A percentile compares a stretch with the other conserved stretches of the same genome.
Evolutionary conservation across 2,113 vertebrate genomes (phyloP).

Genomic region (Xiphorhynchus elegans): DNA sequence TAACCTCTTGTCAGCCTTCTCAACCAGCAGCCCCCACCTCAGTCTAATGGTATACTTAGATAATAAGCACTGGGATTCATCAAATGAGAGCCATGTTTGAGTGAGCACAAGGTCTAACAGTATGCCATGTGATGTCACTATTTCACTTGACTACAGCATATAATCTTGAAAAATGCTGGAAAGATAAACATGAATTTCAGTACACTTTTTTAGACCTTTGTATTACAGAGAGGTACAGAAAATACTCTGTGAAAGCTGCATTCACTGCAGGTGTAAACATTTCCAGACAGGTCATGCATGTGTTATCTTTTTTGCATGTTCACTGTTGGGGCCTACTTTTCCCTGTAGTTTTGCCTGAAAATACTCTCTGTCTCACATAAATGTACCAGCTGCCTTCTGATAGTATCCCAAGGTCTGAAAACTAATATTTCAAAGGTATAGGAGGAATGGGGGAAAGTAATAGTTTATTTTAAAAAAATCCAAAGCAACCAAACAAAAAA

Average conservation of each 20-base stretch:
- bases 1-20: not conserved
- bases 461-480: not conserved
- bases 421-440: accelerated
- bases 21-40: not conserved
- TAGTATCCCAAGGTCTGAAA: not conserved
- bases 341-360: not conserved
- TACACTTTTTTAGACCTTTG: not conserved
- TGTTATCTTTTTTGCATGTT: not conserved
- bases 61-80: not conserved
- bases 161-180: not conserved
- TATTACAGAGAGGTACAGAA: not conserved
- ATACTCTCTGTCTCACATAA: not conserved
- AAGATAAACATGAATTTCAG: not conserved
- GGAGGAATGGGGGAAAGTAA: not conserved
- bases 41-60: accelerated
- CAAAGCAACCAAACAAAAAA: not conserved
- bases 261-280: not conserved
- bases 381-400: not conserved
- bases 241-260: not conserved
- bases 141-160: not conserved
- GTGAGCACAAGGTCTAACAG: not conserved
- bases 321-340: not conserved
- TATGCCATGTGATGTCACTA: not conserved
- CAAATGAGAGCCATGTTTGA: not conserved
- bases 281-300: not conserved